Evolutionary conservation across 2,113 vertebrate species (phyloP).

Genomic region (Anolis carolinensis): DNA sequence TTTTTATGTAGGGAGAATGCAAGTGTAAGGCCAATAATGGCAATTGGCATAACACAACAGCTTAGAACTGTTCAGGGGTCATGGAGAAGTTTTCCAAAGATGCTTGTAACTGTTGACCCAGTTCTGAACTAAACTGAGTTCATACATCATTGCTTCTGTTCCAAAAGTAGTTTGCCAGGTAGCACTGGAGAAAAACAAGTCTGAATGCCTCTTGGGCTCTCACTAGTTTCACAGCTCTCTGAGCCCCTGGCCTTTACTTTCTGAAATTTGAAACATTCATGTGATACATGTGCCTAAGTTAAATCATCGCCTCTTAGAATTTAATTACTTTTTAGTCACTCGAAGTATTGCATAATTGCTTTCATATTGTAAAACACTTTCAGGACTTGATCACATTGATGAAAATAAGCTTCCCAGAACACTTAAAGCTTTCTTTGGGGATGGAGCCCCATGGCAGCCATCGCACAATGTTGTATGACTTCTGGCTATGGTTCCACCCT

Average conservation of each 20-base stretch:
- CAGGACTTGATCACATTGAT: conserved; percentile 18
- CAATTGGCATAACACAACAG: neutral
- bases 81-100: neutral
- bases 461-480: too few relatives aligned
- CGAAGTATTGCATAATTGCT: neutral
- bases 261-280: neutral
- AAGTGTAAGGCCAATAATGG: neutral
- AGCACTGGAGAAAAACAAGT: neutral
- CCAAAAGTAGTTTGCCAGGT: neutral
- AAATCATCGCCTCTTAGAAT: conserved; percentile 33
- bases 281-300: conserved; percentile 29
- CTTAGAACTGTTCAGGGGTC: neutral
- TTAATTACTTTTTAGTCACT: conserved; percentile 37
- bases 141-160: neutral
- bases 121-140: neutral
- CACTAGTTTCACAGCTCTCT: neutral
- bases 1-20: neutral
- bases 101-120: neutral
- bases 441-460: too few relatives aligned
- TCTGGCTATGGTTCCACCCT: too few relatives aligned
- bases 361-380: conserved; percentile 37
- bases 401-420: too few relatives aligned
- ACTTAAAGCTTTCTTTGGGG: too few relatives aligned
- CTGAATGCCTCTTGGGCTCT: neutral
- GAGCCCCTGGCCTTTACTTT: conserved; percentile 11